Conservation (phyloP, 1,140 invertebrate genomes). For the Luehdorfia chinensis region DNA sequence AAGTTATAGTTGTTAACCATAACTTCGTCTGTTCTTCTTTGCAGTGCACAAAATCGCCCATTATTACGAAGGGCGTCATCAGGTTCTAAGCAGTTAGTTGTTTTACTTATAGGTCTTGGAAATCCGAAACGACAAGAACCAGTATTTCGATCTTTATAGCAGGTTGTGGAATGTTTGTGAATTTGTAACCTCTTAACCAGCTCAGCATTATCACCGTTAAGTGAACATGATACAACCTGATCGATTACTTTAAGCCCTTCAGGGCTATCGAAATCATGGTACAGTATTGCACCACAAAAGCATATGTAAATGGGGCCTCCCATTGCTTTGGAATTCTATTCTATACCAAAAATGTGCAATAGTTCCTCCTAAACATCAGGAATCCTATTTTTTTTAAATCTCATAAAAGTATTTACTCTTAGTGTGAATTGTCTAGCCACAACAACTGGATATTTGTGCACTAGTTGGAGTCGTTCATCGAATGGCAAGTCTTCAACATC, state of each 20-base stretch:
- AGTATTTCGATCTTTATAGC: constrained; percentile 18
- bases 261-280: constrained; percentile 21
- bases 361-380: constrained; percentile 20
- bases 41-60: constrained; percentile 27
- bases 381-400: constrained; percentile 18
- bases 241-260: constrained; percentile 23
- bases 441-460: constrained; percentile 26
- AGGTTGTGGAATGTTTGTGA: constrained; percentile 15
- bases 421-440: constrained; percentile 28
- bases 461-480: constrained; percentile 9
- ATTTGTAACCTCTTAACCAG: constrained; percentile 14
- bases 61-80: constrained; percentile 22
- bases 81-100: constrained; percentile 21
- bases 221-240: constrained; percentile 13
- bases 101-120: constrained; percentile 12
- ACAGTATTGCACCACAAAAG: constrained; percentile 23
- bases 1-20: constrained; percentile 30
- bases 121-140: constrained; percentile 21
- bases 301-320: constrained; percentile 33
- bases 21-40: constrained; percentile 17
- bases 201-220: constrained; percentile 2
- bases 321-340: constrained; percentile 29
- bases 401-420: constrained; percentile 25
- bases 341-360: constrained; percentile 21
- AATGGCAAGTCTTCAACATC: constrained; percentile 13